Percentiles rank a stretch among this genome's conserved stretches.
Evolutionary conservation across 1,140 invertebrate genomes (phyloP).

Genomic region (Pseudomyrmex concolor): DNA sequence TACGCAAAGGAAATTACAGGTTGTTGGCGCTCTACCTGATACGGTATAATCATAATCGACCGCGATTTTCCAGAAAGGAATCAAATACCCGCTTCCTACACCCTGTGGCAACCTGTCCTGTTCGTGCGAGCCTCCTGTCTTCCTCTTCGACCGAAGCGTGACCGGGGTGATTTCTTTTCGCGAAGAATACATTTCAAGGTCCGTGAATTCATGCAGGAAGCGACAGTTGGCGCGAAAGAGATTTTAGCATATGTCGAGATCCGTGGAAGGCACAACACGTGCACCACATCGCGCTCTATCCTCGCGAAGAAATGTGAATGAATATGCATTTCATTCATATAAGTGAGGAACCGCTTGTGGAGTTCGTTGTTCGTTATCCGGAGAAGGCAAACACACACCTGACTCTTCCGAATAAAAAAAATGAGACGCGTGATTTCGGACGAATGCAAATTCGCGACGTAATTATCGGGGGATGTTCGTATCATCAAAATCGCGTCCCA

Average conservation of each 20-base stretch:
- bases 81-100: conserved; percentile 34
- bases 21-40: background rate
- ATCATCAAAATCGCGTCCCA: too few species aligned
- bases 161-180: conserved; percentile 72
- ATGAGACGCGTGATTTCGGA: conserved; percentile 9
- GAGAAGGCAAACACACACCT: background rate
- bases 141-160: conserved; percentile 59
- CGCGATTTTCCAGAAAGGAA: conserved; percentile 2
- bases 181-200: conserved; percentile 83
- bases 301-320: conserved; percentile 72
- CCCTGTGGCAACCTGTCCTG: conserved; percentile 25
- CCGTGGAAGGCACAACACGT: conserved; percentile 72
- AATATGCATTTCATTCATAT: conserved; percentile 79
- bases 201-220: conserved; percentile 80
- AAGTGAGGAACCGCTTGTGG: conserved; percentile 11
- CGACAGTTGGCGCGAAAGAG: conserved; percentile 82
- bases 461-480: background rate
- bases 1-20: background rate
- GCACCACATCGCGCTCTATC: conserved; percentile 49
- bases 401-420: conserved; percentile 21
- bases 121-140: conserved; percentile 36
- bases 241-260: conserved; percentile 81
- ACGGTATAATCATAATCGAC: background rate
- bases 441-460: background rate
- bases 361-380: conserved; percentile 16